Conservation (phyloP, 2,113 vertebrate species). For the Chiloscyllium plagiosum region DNA sequence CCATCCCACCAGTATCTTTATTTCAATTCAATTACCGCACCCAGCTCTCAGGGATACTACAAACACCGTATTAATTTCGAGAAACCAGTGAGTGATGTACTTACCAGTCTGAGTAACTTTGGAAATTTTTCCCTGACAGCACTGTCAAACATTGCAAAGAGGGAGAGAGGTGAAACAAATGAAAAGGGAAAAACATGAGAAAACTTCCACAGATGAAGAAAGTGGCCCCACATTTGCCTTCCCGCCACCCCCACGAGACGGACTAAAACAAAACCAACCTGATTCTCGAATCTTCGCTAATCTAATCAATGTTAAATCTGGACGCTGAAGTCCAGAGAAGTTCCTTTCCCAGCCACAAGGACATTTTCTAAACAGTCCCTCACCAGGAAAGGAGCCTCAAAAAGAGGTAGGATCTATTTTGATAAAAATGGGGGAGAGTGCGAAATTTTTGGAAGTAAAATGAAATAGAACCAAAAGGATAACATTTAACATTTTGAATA, state of each 20-base stretch:
- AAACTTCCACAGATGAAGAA: background rate
- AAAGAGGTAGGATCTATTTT: background rate
- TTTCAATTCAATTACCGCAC: background rate
- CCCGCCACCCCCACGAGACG: background rate
- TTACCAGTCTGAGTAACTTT: constrained; percentile 77
- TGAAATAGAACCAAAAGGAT: background rate
- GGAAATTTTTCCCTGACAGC: constrained; percentile 76
- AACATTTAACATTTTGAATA: background rate
- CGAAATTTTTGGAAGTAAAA: background rate
- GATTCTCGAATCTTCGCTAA: background rate
- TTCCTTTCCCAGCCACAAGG: background rate
- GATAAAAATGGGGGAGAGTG: background rate
- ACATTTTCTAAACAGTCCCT: background rate
- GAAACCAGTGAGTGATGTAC: constrained; percentile 38
- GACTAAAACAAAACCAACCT: background rate
- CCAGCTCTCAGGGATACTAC: background rate
- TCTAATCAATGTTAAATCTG: background rate
- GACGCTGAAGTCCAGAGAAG: background rate
- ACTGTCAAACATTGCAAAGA: constrained; percentile 57
- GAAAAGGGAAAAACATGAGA: background rate
- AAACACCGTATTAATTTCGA: background rate
- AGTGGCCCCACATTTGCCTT: background rate
- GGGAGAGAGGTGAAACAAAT: constrained; percentile 47
- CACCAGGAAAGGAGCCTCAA: background rate
- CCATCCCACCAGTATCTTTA: background rate